Evolutionary conservation across 2,113 vertebrate species (phyloP).

Genomic region (Siphamia tubifer): DNA sequence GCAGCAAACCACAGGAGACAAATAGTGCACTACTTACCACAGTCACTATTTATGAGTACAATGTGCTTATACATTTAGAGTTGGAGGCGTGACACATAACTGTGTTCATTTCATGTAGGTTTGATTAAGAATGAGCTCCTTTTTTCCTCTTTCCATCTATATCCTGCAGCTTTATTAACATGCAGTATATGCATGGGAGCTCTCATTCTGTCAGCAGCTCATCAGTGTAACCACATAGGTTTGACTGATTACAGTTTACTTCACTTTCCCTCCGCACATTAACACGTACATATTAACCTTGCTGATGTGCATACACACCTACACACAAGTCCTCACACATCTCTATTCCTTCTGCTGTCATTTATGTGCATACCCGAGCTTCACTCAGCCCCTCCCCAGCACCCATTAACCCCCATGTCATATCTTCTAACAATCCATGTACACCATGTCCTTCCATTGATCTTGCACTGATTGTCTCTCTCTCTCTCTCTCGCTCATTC

Average conservation of each 20-base stretch:
- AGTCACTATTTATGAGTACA: background rate
- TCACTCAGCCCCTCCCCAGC: slow-evolving; percentile 13
- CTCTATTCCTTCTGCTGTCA: slow-evolving; percentile 34
- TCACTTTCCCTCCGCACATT: slow-evolving; percentile 40
- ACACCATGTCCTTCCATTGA: slow-evolving; percentile 75
- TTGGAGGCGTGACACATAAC: background rate
- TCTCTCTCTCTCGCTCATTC: background rate
- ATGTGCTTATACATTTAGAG: background rate
- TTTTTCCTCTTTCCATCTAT: background rate
- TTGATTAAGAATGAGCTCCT: background rate
- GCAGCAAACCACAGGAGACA: background rate
- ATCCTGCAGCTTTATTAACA: background rate
- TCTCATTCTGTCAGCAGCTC: slow-evolving; percentile 27
- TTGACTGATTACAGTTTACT: slow-evolving; percentile 40
- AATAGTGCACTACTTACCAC: background rate
- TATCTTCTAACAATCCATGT: slow-evolving; percentile 76
- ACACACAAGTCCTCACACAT: background rate
- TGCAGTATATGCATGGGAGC: background rate
- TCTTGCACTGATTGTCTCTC: slow-evolving; percentile 52
- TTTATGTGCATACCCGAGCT: background rate
- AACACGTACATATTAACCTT: slow-evolving; percentile 55
- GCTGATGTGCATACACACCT: slow-evolving; percentile 31
- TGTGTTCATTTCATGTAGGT: background rate
- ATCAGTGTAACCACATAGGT: slow-evolving; percentile 18
- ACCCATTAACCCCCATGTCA: slow-evolving; percentile 74